phyloP scores from a whole-genome alignment of 2,888 invertebrate genomes.

The Torymus auratus region DNA sequence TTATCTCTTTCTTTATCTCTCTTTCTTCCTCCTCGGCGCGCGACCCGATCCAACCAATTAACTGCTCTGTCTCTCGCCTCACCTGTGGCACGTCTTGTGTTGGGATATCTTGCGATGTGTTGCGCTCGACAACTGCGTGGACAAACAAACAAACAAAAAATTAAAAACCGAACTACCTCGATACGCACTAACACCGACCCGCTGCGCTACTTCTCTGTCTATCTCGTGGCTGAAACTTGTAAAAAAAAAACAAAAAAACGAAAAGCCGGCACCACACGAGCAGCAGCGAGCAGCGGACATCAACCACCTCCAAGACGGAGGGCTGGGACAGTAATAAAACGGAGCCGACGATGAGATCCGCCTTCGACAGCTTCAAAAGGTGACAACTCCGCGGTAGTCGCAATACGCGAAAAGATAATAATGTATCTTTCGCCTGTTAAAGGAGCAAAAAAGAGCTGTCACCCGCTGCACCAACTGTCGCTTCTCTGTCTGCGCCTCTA shows the following conservation, averaged over 20 bases:
- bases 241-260: background rate
- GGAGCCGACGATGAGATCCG: conserved; percentile 71
- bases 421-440: too few species aligned
- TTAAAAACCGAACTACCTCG: background rate
- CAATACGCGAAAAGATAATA: too few species aligned
- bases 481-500: too few species aligned
- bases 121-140: conserved; percentile 6
- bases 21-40: too few species aligned
- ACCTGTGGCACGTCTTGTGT: conserved; percentile 6
- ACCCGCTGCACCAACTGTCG: too few species aligned
- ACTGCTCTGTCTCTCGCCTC: conserved; percentile 17
- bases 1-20: background rate
- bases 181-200: conserved; percentile 45
- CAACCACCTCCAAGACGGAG: conserved; percentile 73
- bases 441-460: too few species aligned
- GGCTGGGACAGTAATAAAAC: conserved; percentile 73
- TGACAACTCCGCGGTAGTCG: conserved; percentile 63
- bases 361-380: conserved; percentile 76
- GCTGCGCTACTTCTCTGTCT: background rate
- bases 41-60: conserved; percentile 14
- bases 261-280: conserved; percentile 74
- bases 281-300: conserved; percentile 74
- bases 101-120: conserved; percentile 28
- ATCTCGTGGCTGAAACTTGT: too few species aligned
- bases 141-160: conserved; percentile 27